Percentiles rank a stretch among this genome's conserved stretches.
These are phyloP conservation scores for Lethrus apterus DNA, from an alignment of 1,140 invertebrate species.

Conservation along the genomic window DNA sequence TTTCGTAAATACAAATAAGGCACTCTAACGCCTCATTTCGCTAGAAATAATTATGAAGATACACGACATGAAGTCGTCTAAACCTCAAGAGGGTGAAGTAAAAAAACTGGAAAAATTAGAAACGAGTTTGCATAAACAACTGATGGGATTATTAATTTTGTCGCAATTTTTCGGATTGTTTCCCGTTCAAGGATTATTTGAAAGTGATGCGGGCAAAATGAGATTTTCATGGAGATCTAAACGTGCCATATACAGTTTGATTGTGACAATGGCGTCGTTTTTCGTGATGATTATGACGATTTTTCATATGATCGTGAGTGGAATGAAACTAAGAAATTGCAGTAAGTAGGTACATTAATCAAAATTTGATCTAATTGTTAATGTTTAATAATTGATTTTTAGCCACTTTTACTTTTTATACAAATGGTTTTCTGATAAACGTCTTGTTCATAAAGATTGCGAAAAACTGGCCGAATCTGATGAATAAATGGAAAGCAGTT, in stretches of 20 bases:
- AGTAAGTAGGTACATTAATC: slow-evolving; percentile 19
- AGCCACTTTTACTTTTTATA: neutral
- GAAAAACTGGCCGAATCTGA: neutral
- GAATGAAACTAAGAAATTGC: slow-evolving; percentile 20
- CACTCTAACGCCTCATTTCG: too few relatives aligned
- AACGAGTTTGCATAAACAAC: neutral
- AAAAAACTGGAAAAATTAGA: too few relatives aligned
- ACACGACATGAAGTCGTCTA: too few relatives aligned
- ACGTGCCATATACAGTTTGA: neutral
- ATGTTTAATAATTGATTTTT: neutral
- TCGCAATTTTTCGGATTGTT: slow-evolving; percentile 9
- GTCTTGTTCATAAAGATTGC: neutral
- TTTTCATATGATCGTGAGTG: neutral
- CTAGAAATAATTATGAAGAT: too few relatives aligned
- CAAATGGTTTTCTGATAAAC: slow-evolving; percentile 4
- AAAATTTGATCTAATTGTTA: slow-evolving; percentile 3
- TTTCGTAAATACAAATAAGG: too few relatives aligned
- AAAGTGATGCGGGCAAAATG: neutral
- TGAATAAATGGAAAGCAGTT: neutral
- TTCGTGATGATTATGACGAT: neutral
- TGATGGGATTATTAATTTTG: neutral
- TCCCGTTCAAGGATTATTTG: neutral
- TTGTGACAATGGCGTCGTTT: neutral
- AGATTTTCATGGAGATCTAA: slow-evolving; percentile 4
- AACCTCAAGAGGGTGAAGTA: too few relatives aligned